A percentile compares a stretch with the other conserved stretches of the same genome.
Conservation (phyloP, 2,797 vertebrate genomes). For the Notamacropus eugenii region DNA sequence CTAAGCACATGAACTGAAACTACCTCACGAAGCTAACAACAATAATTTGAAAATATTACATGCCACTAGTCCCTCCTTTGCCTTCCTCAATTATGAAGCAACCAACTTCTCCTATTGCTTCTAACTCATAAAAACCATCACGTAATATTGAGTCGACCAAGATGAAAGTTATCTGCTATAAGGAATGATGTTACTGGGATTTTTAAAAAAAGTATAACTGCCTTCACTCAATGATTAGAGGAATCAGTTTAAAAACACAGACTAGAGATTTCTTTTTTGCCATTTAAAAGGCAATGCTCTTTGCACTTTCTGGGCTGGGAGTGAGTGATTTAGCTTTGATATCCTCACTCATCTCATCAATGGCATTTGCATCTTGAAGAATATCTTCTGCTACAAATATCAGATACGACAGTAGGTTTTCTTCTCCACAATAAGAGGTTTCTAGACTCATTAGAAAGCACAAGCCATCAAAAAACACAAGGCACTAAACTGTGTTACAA, state of each 20-base stretch:
- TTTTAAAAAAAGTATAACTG: not conserved
- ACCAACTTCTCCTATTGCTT: not conserved
- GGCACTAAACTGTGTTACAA: not conserved
- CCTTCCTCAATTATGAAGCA: constrained; percentile 26
- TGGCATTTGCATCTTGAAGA: constrained; percentile 14
- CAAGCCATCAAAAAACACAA: constrained; percentile 49
- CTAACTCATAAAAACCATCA: constrained; percentile 6
- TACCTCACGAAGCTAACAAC: constrained; percentile 62
- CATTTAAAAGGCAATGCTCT: not conserved
- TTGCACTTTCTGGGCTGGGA: not conserved
- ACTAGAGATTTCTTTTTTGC: not conserved
- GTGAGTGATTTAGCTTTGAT: not conserved
- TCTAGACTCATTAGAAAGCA: constrained; percentile 36
- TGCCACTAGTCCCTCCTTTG: not conserved
- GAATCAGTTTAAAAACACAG: not conserved
- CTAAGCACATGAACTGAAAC: constrained; percentile 14
- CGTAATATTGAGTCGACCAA: not conserved
- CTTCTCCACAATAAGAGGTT: constrained; percentile 63
- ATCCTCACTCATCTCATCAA: not conserved
- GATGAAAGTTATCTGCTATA: not conserved
- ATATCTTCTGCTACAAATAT: constrained; percentile 60
- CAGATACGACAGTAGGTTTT: constrained; percentile 69
- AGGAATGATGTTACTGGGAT: not conserved
- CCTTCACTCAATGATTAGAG: not conserved
- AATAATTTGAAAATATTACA: constrained; percentile 59